Evolutionary conservation across 2,113 vertebrate species (phyloP).

Genomic region (Chionis minor): DNA sequence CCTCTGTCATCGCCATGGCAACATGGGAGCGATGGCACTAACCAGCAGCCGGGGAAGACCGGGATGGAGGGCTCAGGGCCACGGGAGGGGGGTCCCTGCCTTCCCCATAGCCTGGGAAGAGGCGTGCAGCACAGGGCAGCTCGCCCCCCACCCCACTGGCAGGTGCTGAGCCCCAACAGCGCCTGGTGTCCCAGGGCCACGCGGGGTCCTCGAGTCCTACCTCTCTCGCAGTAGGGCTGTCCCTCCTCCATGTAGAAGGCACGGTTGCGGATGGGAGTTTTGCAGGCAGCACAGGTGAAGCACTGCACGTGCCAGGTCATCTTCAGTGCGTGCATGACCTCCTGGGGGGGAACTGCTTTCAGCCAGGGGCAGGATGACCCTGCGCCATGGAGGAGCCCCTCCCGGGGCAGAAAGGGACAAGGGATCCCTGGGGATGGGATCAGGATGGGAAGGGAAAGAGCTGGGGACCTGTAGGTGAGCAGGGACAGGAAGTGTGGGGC

Average conservation of each 20-base stretch:
- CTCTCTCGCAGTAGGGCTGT: slow-evolving; percentile 95
- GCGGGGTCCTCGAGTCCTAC: slow-evolving; percentile 49
- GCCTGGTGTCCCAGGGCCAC: not conserved
- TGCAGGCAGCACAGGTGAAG: slow-evolving; percentile 94
- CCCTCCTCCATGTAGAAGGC: slow-evolving; percentile 99
- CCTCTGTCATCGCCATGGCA: slow-evolving; percentile 18
- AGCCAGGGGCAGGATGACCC: not conserved
- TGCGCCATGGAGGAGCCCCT: fast-evolving
- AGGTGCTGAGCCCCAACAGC: not conserved
- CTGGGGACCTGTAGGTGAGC: not conserved
- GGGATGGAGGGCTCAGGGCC: not conserved
- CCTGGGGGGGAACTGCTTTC: slow-evolving; percentile 71
- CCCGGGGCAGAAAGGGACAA: not conserved
- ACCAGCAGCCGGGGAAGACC: not conserved
- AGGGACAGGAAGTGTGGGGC: not conserved
- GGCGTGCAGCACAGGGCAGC: fast-evolving
- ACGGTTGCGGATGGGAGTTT: slow-evolving; percentile 91
- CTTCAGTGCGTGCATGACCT: slow-evolving; percentile 98
- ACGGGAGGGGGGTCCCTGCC: not conserved
- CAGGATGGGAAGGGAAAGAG: not conserved
- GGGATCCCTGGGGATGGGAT: not conserved
- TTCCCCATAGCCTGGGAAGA: not conserved
- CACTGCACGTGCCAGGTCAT: slow-evolving; percentile 98
- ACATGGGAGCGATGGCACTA: not conserved
- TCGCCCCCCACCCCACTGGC: fast-evolving